Evolutionary conservation across 1,140 invertebrate species (phyloP).

Genomic region (Drosophila athabasca): DNA sequence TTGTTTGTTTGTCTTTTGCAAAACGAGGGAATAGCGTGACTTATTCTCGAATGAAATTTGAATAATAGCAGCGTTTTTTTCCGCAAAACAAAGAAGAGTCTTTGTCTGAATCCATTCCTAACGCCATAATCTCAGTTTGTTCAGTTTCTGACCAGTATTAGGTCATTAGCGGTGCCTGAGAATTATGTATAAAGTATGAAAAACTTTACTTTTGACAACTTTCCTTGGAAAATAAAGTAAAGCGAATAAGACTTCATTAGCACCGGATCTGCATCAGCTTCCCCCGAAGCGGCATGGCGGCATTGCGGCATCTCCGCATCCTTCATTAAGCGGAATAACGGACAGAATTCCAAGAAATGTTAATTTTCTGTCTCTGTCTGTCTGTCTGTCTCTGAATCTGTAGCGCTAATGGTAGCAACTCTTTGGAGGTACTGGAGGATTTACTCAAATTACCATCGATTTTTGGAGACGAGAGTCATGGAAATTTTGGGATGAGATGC

Average conservation of each 20-base stretch:
- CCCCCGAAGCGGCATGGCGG: slow-evolving; percentile 15
- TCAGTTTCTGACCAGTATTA: neutral
- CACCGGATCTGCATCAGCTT: slow-evolving; percentile 20
- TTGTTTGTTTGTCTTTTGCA: slow-evolving; percentile 17
- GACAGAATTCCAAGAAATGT: slow-evolving; percentile 26
- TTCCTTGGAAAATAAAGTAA: neutral
- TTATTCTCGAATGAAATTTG: slow-evolving; percentile 38
- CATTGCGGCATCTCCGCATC: too few species aligned
- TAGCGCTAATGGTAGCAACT: slow-evolving; percentile 38
- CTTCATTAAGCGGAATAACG: slow-evolving; percentile 18
- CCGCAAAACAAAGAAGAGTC: slow-evolving; percentile 30
- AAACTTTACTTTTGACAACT: slow-evolving; percentile 8
- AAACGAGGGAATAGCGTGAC: slow-evolving; percentile 46
- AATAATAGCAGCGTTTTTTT: slow-evolving; percentile 29
- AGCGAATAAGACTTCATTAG: slow-evolving; percentile 28
- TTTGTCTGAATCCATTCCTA: slow-evolving; percentile 19
- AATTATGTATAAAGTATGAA: too few species aligned
- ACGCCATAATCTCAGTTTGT: slow-evolving; percentile 7
- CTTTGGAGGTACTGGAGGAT: slow-evolving; percentile 14
- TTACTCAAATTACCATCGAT: slow-evolving; percentile 26
- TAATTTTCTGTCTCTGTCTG: slow-evolving; percentile 13
- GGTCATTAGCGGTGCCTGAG: too few species aligned
- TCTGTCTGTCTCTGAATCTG: slow-evolving; percentile 17
- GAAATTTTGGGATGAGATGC: slow-evolving; percentile 36
- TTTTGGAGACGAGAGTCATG: slow-evolving; percentile 30